A percentile compares a stretch with the other conserved stretches of the same genome.
These are phyloP conservation scores for Blastobasis lacticolella DNA, from an alignment of 2,888 invertebrate species.

Conservation along the genomic window DNA sequence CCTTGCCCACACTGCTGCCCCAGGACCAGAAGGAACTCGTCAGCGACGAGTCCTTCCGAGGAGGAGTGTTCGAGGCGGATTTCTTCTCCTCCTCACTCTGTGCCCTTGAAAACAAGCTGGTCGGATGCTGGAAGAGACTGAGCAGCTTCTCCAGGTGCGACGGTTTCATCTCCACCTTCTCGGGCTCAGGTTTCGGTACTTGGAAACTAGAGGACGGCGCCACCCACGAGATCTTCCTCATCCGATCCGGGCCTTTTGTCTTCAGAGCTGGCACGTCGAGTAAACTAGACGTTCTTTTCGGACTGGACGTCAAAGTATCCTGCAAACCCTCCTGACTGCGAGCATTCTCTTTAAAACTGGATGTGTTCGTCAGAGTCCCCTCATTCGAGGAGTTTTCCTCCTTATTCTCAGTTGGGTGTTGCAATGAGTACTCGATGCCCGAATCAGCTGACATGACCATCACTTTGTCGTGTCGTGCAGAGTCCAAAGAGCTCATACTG, in stretches of 20 bases:
- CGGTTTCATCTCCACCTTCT: slow-evolving; percentile 56
- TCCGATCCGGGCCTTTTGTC: slow-evolving; percentile 52
- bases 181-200: slow-evolving; percentile 46
- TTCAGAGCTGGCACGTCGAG: slow-evolving; percentile 63
- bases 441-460: slow-evolving; percentile 68
- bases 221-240: slow-evolving; percentile 77
- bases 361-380: slow-evolving; percentile 64
- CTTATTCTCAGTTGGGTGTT: slow-evolving; percentile 49
- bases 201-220: slow-evolving; percentile 63
- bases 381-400: slow-evolving; percentile 66
- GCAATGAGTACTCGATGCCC: slow-evolving; percentile 62
- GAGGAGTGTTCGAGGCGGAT: slow-evolving; percentile 52
- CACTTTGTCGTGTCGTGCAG: slow-evolving; percentile 48
- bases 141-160: slow-evolving; percentile 78
- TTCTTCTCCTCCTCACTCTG: slow-evolving; percentile 58
- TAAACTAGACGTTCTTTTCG: slow-evolving; percentile 56
- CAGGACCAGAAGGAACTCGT: slow-evolving; percentile 68
- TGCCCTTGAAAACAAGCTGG: slow-evolving; percentile 72
- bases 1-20: slow-evolving; percentile 51
- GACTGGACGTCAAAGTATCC: slow-evolving; percentile 46
- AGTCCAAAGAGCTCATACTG: slow-evolving; percentile 66
- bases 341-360: slow-evolving; percentile 50
- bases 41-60: slow-evolving; percentile 57
- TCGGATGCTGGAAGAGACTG: slow-evolving; percentile 78
- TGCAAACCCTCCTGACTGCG: slow-evolving; percentile 35